phyloP scores from a whole-genome alignment of 1,140 invertebrate species.

The Zaprionus ornatus region DNA sequence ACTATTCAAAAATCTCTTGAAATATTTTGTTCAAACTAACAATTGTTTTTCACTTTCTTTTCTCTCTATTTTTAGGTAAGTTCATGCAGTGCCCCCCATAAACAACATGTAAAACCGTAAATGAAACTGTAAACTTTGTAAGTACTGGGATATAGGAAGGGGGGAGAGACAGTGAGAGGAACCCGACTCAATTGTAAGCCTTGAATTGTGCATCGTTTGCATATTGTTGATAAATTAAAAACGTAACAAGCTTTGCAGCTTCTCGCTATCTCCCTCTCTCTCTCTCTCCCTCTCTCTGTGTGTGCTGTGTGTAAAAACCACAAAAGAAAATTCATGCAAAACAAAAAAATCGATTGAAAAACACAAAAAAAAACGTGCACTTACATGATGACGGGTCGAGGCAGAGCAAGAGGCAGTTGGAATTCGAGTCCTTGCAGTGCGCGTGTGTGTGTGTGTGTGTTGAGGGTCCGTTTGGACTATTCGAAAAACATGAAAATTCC shows the following conservation, averaged over 20 bases:
- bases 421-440: slow-evolving; percentile 4
- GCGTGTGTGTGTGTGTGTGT: not conserved
- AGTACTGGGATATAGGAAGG: slow-evolving; percentile 50
- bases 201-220: slow-evolving; percentile 25
- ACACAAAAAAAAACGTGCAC: slow-evolving; percentile 18
- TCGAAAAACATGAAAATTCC: slow-evolving; percentile 68
- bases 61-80: slow-evolving; percentile 68
- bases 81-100: slow-evolving; percentile 1
- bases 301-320: slow-evolving; percentile 16
- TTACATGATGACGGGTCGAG: not conserved
- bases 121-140: slow-evolving; percentile 52
- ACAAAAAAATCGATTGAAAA: slow-evolving; percentile 16
- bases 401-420: not conserved
- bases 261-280: not conserved
- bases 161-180: not conserved
- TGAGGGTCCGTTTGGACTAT: slow-evolving; percentile 12
- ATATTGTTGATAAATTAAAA: slow-evolving; percentile 66
- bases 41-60: not conserved
- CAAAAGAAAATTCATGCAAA: slow-evolving; percentile 21
- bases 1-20: not conserved
- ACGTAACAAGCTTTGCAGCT: slow-evolving; percentile 60
- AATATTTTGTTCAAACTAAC: not conserved
- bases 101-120: not conserved
- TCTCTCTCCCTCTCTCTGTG: not conserved
- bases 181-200: not conserved